These are phyloP conservation scores for Clarias macrocephalus DNA, from an alignment of 2,113 vertebrate species.

Conservation along the genomic window DNA sequence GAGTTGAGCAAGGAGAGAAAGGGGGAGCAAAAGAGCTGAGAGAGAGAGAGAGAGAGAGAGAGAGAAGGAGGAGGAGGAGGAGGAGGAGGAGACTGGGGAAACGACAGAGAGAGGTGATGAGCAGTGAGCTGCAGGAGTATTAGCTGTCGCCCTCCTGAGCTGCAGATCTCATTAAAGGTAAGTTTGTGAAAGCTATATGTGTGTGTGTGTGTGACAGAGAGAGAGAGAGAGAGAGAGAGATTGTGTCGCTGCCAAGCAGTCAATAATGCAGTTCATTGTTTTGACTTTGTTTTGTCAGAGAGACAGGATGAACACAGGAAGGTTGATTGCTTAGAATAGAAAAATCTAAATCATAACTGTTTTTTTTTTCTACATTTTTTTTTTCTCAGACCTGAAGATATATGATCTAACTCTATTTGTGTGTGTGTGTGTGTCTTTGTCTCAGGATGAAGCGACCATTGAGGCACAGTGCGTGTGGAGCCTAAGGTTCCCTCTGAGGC, in stretches of 20 bases:
- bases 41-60: not conserved
- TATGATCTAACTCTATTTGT: slow-evolving; percentile 8
- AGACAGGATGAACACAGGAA: not conserved
- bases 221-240: not conserved
- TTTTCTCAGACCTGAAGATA: not conserved
- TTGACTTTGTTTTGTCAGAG: slow-evolving; percentile 13
- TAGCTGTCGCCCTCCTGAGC: slow-evolving; percentile 48
- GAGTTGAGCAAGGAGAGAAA: slow-evolving; percentile 23
- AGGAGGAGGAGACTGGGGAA: slow-evolving; percentile 30
- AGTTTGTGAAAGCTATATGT: slow-evolving; percentile 25
- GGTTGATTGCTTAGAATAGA: not conserved
- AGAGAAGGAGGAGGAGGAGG: not conserved
- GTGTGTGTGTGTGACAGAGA: slow-evolving; percentile 24
- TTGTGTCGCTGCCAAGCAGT: not conserved
- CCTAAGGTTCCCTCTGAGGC: slow-evolving; percentile 37
- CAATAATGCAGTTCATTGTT: slow-evolving; percentile 30
- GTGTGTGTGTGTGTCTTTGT: slow-evolving; percentile 31
- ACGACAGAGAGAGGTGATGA: slow-evolving; percentile 46
- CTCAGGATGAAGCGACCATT: slow-evolving; percentile 43
- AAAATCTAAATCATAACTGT: slow-evolving; percentile 7
- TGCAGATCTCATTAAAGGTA: slow-evolving; percentile 53
- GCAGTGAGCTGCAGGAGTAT: slow-evolving; percentile 31
- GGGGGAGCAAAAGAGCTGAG: slow-evolving; percentile 30
- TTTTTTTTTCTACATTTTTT: slow-evolving; percentile 1
- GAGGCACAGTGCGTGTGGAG: slow-evolving; percentile 46